Conservation (phyloP, 2,113 vertebrate species). For the Prunella fulvescens region DNA sequence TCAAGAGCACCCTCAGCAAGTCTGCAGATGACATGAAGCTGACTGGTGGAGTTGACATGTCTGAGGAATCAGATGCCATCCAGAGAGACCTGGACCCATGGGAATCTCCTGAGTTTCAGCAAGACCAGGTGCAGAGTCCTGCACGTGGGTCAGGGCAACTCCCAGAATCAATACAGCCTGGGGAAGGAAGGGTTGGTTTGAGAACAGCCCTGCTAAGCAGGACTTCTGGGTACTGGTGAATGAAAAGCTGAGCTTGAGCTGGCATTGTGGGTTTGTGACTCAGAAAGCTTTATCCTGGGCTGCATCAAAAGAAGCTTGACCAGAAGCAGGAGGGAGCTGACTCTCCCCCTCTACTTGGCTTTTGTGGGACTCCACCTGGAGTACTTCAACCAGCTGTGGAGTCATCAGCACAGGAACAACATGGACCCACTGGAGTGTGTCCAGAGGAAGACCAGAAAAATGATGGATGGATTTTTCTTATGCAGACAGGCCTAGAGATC, state of each 20-base stretch:
- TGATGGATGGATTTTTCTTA: accelerated
- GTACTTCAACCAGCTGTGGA: not conserved
- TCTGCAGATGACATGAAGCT: not conserved
- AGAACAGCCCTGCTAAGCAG: not conserved
- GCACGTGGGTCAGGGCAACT: not conserved
- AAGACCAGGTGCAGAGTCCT: not conserved
- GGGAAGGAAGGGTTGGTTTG: not conserved
- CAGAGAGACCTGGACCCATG: not conserved
- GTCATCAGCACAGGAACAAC: not conserved
- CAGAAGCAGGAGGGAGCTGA: not conserved
- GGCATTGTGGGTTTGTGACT: not conserved
- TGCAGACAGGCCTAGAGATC: not conserved
- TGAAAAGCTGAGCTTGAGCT: not conserved
- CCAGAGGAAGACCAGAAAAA: not conserved
- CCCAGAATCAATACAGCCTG: not conserved
- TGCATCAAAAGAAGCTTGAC: not conserved
- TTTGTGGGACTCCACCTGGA: not conserved
- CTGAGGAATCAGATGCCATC: not conserved
- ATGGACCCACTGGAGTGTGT: no score
- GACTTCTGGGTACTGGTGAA: not conserved
- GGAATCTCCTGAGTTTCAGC: not conserved
- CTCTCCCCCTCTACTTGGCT: not conserved
- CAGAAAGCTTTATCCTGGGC: not conserved
- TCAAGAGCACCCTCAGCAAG: not conserved
- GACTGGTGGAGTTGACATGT: not conserved